These are phyloP conservation scores for Bruchidius siliquastri DNA, from an alignment of 2,888 invertebrate species.

Conservation along the genomic window DNA sequence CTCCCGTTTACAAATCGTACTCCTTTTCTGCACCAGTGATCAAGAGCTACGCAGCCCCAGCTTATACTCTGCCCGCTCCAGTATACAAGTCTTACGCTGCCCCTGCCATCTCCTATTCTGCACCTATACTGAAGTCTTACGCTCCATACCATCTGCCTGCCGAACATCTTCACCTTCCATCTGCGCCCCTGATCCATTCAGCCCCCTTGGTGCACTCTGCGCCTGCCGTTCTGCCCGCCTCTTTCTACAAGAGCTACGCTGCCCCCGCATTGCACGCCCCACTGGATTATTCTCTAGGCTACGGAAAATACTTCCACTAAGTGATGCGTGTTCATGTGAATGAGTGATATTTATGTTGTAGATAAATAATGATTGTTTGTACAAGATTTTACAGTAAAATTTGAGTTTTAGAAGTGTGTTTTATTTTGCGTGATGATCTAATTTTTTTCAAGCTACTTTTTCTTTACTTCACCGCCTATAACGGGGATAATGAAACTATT, in stretches of 20 bases:
- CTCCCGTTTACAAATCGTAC: conserved; percentile 15
- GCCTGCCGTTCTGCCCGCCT: background rate
- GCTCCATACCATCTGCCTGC: conserved; percentile 11
- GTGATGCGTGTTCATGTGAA: background rate
- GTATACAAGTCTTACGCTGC: conserved; percentile 14
- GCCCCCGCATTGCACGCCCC: conserved; percentile 5
- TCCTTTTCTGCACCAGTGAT: conserved; percentile 2
- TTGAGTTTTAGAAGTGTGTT: background rate
- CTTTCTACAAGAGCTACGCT: conserved; percentile 5
- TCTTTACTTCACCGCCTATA: no score
- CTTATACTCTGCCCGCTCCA: conserved; percentile 8
- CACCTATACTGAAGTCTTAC: conserved; percentile 20
- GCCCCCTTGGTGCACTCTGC: conserved; percentile 1
- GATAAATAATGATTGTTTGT: background rate
- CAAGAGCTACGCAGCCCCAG: conserved; percentile 18
- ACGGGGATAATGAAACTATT: no score
- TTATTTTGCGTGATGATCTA: no score
- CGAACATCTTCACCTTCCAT: conserved; percentile 3
- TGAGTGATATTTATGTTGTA: background rate
- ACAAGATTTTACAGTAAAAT: background rate
- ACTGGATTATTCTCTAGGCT: background rate
- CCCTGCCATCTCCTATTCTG: conserved; percentile 21
- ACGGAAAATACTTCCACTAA: background rate
- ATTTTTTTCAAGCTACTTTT: no score
- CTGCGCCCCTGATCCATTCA: conserved; percentile 7